Percentiles rank a stretch among this genome's conserved stretches.
These are phyloP conservation scores for Sylvilagus floridanus DNA, from an alignment of 2,797 vertebrate genomes.

Conservation along the genomic window DNA sequence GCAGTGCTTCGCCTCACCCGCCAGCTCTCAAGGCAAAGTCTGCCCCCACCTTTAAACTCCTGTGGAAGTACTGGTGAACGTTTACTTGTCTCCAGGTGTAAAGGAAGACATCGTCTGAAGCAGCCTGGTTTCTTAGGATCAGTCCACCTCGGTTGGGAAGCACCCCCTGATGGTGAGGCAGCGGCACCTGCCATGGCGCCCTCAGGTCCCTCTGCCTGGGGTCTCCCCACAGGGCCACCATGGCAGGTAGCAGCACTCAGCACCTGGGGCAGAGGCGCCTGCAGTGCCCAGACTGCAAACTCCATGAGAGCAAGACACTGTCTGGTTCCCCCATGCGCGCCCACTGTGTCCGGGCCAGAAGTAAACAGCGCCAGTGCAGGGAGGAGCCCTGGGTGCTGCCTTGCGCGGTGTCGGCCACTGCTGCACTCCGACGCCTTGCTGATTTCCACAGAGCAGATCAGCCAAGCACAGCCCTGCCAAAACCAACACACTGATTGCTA, in stretches of 20 bases:
- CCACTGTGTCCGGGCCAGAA: background rate
- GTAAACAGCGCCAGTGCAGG: background rate
- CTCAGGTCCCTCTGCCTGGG: background rate
- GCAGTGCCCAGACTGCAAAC: background rate
- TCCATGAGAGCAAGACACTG: background rate
- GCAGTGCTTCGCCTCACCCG: background rate
- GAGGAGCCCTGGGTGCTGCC: too few species aligned
- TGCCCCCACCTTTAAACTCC: background rate
- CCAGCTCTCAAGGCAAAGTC: background rate
- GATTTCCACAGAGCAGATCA: slow-evolving; percentile 61
- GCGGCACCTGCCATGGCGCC: background rate
- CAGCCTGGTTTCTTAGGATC: background rate
- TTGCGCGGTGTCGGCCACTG: background rate
- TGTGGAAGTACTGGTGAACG: slow-evolving; percentile 23
- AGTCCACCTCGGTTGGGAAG: background rate
- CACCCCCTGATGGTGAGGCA: background rate
- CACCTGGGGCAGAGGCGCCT: background rate
- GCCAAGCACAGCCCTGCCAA: slow-evolving; percentile 57
- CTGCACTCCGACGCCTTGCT: slow-evolving; percentile 40
- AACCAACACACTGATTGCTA: slow-evolving; percentile 60
- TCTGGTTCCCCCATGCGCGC: background rate
- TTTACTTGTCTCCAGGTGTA: slow-evolving; percentile 20
- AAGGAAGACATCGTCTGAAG: slow-evolving; percentile 21
- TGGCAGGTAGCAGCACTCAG: background rate
- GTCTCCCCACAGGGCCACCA: background rate